These are phyloP conservation scores for Rhynchopsitta pachyrhyncha DNA, from an alignment of 2,113 vertebrate species.

Conservation along the genomic window DNA sequence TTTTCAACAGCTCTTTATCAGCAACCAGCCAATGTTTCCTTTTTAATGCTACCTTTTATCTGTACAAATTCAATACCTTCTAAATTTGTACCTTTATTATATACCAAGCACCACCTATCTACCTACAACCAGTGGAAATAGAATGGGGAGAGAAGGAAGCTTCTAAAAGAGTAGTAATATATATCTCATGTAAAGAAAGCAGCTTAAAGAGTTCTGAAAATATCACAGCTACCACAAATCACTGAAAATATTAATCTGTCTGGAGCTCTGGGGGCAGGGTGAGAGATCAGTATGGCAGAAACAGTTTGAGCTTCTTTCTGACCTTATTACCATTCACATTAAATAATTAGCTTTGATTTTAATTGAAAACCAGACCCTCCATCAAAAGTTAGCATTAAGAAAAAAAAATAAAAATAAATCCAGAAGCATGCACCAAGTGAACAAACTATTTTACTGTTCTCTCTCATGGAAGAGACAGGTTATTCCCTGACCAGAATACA, in stretches of 20 bases:
- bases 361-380: not conserved
- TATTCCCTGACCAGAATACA: not conserved
- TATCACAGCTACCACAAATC: not conserved
- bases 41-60: not conserved
- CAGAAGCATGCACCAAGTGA: not conserved
- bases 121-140: not conserved
- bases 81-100: conserved; percentile 5
- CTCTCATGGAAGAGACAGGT: not conserved
- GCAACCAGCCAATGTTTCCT: not conserved
- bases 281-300: not conserved
- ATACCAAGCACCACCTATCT: not conserved
- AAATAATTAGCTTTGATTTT: not conserved
- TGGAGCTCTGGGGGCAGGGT: not conserved
- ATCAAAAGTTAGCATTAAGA: not conserved
- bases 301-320: not conserved
- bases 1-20: conserved; percentile 11
- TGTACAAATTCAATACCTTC: not conserved
- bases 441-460: not conserved
- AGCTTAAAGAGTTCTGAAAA: not conserved
- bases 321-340: not conserved
- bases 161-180: not conserved
- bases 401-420: not conserved
- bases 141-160: not conserved
- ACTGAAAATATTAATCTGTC: conserved; percentile 2
- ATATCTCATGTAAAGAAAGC: not conserved